phyloP scores from a whole-genome alignment of 1,140 invertebrate genomes.

The Rhopalosiphum maidis region DNA sequence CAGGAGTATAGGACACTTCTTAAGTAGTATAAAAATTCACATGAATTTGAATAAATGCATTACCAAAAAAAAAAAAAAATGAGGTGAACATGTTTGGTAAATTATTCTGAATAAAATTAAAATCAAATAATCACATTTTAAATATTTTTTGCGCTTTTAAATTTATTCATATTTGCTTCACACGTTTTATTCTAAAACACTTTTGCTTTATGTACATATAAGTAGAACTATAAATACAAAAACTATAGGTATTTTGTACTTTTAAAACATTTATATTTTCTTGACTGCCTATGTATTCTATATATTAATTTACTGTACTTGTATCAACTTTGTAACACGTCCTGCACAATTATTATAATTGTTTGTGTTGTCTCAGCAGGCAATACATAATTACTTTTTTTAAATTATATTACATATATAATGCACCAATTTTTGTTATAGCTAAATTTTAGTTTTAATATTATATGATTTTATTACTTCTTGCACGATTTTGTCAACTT shows the following conservation, averaged over 20 bases:
- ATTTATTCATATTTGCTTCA: neutral
- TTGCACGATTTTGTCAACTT: conserved; percentile 53
- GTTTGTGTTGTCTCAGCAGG: neutral
- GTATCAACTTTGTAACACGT: neutral
- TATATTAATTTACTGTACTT: neutral
- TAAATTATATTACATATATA: neutral
- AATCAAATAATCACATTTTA: neutral
- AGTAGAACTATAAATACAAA: neutral
- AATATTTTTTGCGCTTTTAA: neutral
- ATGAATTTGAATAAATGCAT: neutral
- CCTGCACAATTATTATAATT: conserved; percentile 6
- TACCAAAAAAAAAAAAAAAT: neutral
- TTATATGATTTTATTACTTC: conserved; percentile 48
- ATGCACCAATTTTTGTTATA: conserved; percentile 41
- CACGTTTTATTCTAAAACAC: neutral
- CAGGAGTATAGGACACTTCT: neutral
- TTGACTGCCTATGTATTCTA: neutral
- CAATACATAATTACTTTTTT: neutral
- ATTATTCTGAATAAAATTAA: neutral
- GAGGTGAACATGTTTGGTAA: neutral
- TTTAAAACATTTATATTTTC: neutral
- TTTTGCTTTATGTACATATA: neutral
- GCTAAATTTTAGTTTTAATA: conserved; percentile 40
- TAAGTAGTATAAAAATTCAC: neutral
- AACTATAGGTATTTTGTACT: neutral